phyloP scores from a whole-genome alignment of 2,888 invertebrate genomes.

The Macrostomum cliftonense region DNA sequence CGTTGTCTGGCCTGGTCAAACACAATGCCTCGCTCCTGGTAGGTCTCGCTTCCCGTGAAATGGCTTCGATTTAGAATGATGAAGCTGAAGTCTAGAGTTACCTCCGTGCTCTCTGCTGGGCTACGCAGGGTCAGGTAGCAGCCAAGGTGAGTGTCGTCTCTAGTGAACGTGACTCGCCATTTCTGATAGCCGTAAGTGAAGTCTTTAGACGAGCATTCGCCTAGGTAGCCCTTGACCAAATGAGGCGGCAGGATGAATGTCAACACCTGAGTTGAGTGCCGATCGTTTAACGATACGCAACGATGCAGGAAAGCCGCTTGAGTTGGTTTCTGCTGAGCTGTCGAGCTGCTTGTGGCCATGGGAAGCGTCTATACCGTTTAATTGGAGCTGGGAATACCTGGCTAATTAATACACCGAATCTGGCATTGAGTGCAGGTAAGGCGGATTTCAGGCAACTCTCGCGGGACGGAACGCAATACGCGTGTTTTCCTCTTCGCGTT shows the following conservation, averaged over 20 bases:
- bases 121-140: conserved; percentile 60
- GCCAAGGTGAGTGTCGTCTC: conserved; percentile 55
- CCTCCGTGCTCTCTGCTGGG: conserved; percentile 54
- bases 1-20: conserved; percentile 31
- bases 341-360: no score
- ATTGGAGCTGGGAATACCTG: no score
- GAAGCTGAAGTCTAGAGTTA: conserved; percentile 60
- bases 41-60: conserved; percentile 60
- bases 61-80: conserved; percentile 60
- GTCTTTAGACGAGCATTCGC: conserved; percentile 61
- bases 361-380: no score
- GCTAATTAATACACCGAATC: no score
- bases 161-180: conserved; percentile 61
- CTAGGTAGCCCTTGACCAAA: conserved; percentile 55
- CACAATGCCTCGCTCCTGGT: conserved; percentile 54
- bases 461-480: no score
- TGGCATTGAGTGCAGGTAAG: no score
- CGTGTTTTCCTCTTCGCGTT: no score
- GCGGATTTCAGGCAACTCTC: no score
- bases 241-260: conserved; percentile 62
- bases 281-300: conserved; percentile 61
- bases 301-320: conserved; percentile 40
- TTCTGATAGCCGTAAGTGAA: conserved; percentile 61
- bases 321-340: no score
- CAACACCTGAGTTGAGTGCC: conserved; percentile 62